phyloP scores from a whole-genome alignment of 2,797 vertebrate genomes.

The Sebastiscus albofasciatus region DNA sequence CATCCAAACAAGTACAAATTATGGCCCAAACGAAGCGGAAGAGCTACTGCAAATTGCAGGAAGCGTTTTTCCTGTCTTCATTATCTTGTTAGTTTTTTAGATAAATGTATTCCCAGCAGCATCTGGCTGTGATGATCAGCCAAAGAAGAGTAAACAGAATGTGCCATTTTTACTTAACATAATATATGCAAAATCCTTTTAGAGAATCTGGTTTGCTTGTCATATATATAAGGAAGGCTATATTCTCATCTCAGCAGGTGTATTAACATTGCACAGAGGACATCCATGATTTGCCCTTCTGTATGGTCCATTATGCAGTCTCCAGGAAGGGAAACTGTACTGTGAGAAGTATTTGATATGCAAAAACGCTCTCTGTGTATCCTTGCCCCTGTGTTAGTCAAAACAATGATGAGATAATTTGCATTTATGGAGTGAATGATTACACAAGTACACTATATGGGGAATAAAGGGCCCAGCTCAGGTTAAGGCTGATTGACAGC shows the following conservation, averaged over 20 bases:
- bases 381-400: conserved; percentile 57
- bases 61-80: conserved; percentile 64
- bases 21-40: conserved; percentile 65
- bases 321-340: conserved; percentile 30
- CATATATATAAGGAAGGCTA: neutral
- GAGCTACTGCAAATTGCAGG: conserved; percentile 65
- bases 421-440: conserved; percentile 83
- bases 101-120: conserved; percentile 57
- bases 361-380: conserved; percentile 49
- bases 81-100: conserved; percentile 68
- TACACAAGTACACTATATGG: conserved; percentile 80
- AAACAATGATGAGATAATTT: conserved; percentile 78
- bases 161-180: conserved; percentile 8
- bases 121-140: conserved; percentile 32
- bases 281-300: conserved; percentile 11
- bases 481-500: conserved; percentile 83
- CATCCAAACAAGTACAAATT: conserved; percentile 76
- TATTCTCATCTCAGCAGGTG: conserved; percentile 11
- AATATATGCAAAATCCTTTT: neutral
- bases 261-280: conserved; percentile 24
- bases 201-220: neutral
- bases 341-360: conserved; percentile 50
- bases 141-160: neutral
- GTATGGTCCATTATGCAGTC: conserved; percentile 16
- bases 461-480: conserved; percentile 74